Percentiles rank a stretch among this genome's conserved stretches.
Evolutionary conservation across 2,113 vertebrate genomes (phyloP).

Genomic region (Aramus guarauna): DNA sequence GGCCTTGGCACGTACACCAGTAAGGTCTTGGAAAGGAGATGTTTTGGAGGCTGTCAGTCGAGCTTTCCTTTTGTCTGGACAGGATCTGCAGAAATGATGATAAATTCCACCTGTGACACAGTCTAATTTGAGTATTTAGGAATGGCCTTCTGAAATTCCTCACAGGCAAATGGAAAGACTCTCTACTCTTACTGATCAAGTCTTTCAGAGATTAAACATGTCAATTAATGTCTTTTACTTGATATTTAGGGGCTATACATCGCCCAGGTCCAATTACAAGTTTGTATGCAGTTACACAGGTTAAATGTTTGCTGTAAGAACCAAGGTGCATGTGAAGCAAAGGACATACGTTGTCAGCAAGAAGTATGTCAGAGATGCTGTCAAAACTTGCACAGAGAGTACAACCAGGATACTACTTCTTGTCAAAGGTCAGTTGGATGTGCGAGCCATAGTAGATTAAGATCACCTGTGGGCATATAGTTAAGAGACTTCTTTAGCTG

Average conservation of each 20-base stretch:
- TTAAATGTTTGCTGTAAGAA: neutral
- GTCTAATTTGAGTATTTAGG: neutral
- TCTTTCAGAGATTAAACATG: neutral
- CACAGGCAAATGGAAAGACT: neutral
- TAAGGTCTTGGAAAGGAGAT: neutral
- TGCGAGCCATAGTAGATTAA: neutral
- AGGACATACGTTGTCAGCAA: neutral
- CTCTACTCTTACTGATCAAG: neutral
- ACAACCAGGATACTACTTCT: neutral
- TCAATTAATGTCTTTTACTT: neutral
- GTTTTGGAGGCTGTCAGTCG: neutral
- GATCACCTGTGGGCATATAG: neutral
- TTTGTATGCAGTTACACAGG: neutral
- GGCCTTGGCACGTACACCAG: rapidly evolving
- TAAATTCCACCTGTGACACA: neutral
- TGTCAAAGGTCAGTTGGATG: neutral
- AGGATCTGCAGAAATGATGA: neutral
- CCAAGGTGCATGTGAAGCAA: neutral
- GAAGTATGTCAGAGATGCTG: neutral
- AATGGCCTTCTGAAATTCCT: neutral
- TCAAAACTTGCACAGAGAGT: neutral
- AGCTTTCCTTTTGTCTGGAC: neutral
- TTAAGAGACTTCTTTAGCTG: neutral
- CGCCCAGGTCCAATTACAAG: neutral
- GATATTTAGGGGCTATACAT: neutral